phyloP scores from a whole-genome alignment of 2,888 invertebrate genomes.

The Belgica antarctica region DNA sequence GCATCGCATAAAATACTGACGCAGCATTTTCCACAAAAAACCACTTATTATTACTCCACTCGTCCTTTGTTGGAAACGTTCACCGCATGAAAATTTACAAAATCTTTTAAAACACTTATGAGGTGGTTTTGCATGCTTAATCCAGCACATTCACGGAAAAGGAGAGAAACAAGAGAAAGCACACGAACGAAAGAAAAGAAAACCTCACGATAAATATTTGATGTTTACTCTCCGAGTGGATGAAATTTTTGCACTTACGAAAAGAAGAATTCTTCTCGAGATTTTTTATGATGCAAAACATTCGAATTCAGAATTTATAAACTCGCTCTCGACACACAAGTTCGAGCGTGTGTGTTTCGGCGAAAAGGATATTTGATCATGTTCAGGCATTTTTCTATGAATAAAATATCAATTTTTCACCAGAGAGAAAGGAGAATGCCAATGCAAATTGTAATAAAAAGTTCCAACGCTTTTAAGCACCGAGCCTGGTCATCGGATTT shows the following conservation, averaged over 20 bases:
- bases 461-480: no score
- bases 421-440: neutral
- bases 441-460: conserved; percentile 2
- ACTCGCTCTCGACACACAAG: neutral
- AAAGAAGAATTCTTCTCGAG: neutral
- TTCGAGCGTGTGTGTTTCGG: conserved; percentile 7
- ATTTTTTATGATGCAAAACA: conserved; percentile 18
- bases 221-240: conserved; percentile 10
- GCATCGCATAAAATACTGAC: no score
- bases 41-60: no score
- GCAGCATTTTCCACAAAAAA: no score
- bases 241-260: conserved; percentile 18
- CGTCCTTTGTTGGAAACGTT: no score
- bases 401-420: conserved; percentile 44
- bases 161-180: no score
- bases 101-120: conserved; percentile 1
- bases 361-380: neutral
- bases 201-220: conserved; percentile 24
- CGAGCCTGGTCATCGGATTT: no score
- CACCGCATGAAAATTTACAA: neutral
- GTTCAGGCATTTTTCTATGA: conserved; percentile 26
- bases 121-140: neutral
- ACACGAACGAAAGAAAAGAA: neutral
- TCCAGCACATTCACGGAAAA: neutral
- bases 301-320: neutral